phyloP scores from a whole-genome alignment of 1,140 invertebrate species.

The Glossosoma conforme region DNA sequence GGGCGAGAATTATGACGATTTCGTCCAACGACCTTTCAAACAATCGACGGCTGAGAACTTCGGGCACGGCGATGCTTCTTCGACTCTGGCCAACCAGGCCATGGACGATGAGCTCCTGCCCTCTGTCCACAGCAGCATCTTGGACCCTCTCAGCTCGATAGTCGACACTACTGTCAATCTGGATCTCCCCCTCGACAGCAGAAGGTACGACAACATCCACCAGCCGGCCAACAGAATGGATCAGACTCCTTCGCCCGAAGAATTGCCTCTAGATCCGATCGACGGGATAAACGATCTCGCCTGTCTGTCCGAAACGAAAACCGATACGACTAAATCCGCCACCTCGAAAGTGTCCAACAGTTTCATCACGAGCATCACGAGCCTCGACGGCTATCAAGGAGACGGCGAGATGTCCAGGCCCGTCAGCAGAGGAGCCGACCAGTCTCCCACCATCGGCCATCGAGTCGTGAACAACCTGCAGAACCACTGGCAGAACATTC shows the following conservation, averaged over 20 bases:
- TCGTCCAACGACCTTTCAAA: slow-evolving; percentile 24
- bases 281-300: slow-evolving; percentile 53
- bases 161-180: slow-evolving; percentile 54
- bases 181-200: slow-evolving; percentile 53
- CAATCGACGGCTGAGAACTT: slow-evolving; percentile 24
- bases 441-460: slow-evolving; percentile 49
- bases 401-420: slow-evolving; percentile 79
- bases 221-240: slow-evolving; percentile 53
- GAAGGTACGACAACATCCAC: slow-evolving; percentile 38
- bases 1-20: slow-evolving; percentile 20
- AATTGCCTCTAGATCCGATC: slow-evolving; percentile 69
- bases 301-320: slow-evolving; percentile 47
- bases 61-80: slow-evolving; percentile 30
- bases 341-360: slow-evolving; percentile 59
- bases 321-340: slow-evolving; percentile 54
- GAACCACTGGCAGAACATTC: slow-evolving; percentile 51
- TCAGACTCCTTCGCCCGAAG: slow-evolving; percentile 75
- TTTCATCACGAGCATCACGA: slow-evolving; percentile 80
- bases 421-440: slow-evolving; percentile 68
- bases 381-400: slow-evolving; percentile 81
- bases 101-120: slow-evolving; percentile 48
- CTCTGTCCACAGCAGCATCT: slow-evolving; percentile 49
- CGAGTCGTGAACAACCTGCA: slow-evolving; percentile 44
- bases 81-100: slow-evolving; percentile 11
- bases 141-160: slow-evolving; percentile 48